phyloP scores from a whole-genome alignment of 2,888 invertebrate species.

The Drosophila seclusa region DNA sequence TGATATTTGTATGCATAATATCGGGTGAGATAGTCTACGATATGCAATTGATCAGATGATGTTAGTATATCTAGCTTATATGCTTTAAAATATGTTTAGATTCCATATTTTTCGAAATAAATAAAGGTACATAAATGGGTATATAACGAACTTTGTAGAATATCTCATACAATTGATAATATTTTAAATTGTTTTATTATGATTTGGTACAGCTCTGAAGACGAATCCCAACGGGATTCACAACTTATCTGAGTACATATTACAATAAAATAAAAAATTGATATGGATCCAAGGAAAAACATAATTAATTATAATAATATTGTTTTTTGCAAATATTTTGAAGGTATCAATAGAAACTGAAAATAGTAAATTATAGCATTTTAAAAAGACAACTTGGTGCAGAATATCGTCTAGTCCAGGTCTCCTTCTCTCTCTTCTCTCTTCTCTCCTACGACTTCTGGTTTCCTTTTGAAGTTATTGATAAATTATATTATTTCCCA shows the following conservation, averaged over 20 bases:
- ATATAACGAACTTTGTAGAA: neutral
- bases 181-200: neutral
- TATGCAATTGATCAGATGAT: neutral
- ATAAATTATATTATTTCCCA: slow-evolving; percentile 8
- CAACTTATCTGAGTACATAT: neutral
- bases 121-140: neutral
- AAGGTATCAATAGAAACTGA: neutral
- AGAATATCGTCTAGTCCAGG: neutral
- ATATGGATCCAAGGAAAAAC: neutral
- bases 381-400: neutral
- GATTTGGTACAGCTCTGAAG: no score
- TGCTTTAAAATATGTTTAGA: neutral
- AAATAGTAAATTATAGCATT: no score
- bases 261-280: neutral
- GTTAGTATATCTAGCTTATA: neutral
- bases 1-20: neutral
- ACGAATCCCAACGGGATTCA: neutral
- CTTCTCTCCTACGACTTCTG: neutral
- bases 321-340: neutral
- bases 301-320: neutral
- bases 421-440: no score
- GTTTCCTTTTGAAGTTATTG: neutral
- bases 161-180: neutral
- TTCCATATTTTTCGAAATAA: neutral
- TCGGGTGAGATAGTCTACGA: neutral